Percentiles rank a stretch among this genome's conserved stretches.
Evolutionary conservation across 2,888 invertebrate species (phyloP).

Genomic region (Emmelina monodactyla): DNA sequence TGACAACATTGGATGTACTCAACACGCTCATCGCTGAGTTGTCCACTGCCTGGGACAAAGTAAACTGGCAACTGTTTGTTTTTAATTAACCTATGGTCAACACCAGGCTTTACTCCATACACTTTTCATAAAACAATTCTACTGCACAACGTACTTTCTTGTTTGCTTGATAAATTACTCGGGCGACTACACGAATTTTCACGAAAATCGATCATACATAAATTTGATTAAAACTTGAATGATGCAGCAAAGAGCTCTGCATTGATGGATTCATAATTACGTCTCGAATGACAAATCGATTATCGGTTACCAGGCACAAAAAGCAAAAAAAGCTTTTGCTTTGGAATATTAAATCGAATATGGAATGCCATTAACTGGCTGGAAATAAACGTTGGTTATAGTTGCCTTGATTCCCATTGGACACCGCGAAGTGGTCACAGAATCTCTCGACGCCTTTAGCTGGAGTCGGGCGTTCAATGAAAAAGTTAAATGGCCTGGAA

Average conservation of each 20-base stretch:
- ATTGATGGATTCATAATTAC: too few relatives aligned
- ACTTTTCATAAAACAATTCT: constrained; percentile 55
- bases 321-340: too few relatives aligned
- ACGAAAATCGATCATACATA: neutral
- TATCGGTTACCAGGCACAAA: too few relatives aligned
- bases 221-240: too few relatives aligned
- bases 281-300: too few relatives aligned
- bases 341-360: too few relatives aligned
- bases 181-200: constrained; percentile 1
- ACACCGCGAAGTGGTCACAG: constrained; percentile 25
- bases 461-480: constrained; percentile 39
- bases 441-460: constrained; percentile 23
- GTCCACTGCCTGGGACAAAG: neutral
- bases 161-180: constrained; percentile 25
- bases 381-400: too few relatives aligned
- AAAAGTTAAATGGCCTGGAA: constrained; percentile 54
- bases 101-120: constrained; percentile 40
- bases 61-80: constrained; percentile 34
- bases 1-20: too few relatives aligned
- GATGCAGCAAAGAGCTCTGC: too few relatives aligned
- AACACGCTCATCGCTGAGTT: neutral
- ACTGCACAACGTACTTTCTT: constrained; percentile 23
- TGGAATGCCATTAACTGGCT: too few relatives aligned
- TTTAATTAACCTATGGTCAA: constrained; percentile 60
- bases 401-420: too few relatives aligned